These are phyloP conservation scores for Epsilonema sp. DNA, from an alignment of 2,888 invertebrate genomes.

Conservation along the genomic window DNA sequence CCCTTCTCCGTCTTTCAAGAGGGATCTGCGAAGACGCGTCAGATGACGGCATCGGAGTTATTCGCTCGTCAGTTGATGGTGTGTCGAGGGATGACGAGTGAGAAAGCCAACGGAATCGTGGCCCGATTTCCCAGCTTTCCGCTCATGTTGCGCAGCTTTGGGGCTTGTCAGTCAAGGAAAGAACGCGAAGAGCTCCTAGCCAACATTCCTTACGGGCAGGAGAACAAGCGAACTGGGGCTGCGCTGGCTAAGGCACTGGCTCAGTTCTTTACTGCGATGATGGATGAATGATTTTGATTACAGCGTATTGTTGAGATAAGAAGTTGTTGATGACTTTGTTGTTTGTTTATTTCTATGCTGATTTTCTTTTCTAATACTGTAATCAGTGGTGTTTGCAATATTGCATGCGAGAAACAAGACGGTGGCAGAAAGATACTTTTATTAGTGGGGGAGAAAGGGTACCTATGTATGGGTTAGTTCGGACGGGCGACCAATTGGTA, in stretches of 20 bases:
- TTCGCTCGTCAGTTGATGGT: slow-evolving; percentile 1
- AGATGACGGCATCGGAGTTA: background rate
- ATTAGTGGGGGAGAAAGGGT: too few relatives aligned
- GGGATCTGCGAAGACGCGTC: background rate
- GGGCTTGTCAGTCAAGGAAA: background rate
- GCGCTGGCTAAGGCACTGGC: background rate
- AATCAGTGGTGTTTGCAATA: too few relatives aligned
- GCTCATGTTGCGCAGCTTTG: background rate
- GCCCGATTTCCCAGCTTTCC: background rate
- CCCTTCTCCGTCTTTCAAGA: background rate
- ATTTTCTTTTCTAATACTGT: too few relatives aligned
- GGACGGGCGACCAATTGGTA: too few relatives aligned
- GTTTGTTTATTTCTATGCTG: too few relatives aligned
- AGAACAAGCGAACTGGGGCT: background rate
- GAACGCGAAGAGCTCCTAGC: background rate
- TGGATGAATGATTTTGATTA: too few relatives aligned
- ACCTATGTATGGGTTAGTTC: too few relatives aligned
- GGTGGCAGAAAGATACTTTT: too few relatives aligned
- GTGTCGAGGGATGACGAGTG: background rate
- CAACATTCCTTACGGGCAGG: background rate
- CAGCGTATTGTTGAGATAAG: too few relatives aligned
- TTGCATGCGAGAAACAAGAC: too few relatives aligned
- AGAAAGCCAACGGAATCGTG: background rate
- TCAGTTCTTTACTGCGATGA: too few relatives aligned
- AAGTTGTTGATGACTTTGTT: too few relatives aligned